Base-by-base conservation (phyloP, 2,888 invertebrate species). In the Acronicta alni region DNA sequence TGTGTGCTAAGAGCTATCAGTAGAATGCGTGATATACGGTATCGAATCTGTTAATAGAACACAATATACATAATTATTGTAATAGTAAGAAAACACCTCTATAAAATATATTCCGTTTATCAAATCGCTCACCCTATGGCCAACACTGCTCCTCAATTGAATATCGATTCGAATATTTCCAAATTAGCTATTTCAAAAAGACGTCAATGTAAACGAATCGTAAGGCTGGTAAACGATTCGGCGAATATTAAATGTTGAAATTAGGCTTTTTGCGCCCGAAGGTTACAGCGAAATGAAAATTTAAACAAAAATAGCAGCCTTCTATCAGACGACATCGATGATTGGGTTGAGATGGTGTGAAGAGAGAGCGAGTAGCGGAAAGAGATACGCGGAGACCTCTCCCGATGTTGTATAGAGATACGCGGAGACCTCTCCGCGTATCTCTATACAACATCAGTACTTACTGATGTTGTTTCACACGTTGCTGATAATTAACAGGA, bases 281-380 rank as follows among this genome's bases (percentile, higher is more conserved):
- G 52, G 66, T 57, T 48, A 41, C 37, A 17, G 53, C 38, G 12
- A 67, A 72, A 67, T 53, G 38, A 57, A 54, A 66, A 64, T 65
- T 77, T 56, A 67, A 71, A 69, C 57, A 67, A 70, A 71, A 68
- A 68, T 65, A 67, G 52, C 63, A 62, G 47, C 18, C 51, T 59
- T 56, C 53, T 51, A 66, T 62, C 65, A 51, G 51, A 16, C 35
- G 43, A 60, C 60, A 45, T 9, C 23, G 39, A 32, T 35, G 37
- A 67, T 51, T 59, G 46, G 37, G 44, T 16, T 42, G 39, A 37
- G 2, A 18, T 23, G 54, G 53, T 59, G 2, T 35, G 55, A 42
- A 23, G 4, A 0, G 0, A 2, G 15, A 39, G 18, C 8, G 20
- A 23, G 26, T 2, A 62, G 57, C 70, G 57, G 37, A n/a, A 5